phyloP scores from a whole-genome alignment of 2,888 invertebrate species.

The Lochmaea crataegi region DNA sequence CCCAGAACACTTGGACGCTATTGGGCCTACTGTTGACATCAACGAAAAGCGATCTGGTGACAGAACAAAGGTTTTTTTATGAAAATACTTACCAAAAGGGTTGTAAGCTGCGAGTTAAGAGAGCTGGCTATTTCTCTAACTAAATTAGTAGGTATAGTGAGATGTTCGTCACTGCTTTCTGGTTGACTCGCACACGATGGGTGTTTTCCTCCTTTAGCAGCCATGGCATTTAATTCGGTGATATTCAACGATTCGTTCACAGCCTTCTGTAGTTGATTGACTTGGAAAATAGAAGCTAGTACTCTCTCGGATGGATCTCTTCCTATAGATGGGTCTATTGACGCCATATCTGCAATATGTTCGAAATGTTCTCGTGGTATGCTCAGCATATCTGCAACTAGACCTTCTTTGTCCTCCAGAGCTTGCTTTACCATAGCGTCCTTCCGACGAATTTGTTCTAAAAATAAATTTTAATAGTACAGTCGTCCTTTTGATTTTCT shows the following conservation, averaged over 20 bases:
- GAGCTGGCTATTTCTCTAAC: slow-evolving; percentile 74
- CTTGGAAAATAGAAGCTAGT: slow-evolving; percentile 74
- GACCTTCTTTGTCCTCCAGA: slow-evolving; percentile 77
- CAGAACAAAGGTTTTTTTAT: not conserved
- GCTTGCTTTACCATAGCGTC: slow-evolving; percentile 78
- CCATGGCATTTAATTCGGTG: slow-evolving; percentile 69
- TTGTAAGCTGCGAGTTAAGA: slow-evolving; percentile 75
- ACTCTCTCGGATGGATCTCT: slow-evolving; percentile 77
- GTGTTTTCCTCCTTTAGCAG: slow-evolving; percentile 64
- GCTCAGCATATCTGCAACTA: slow-evolving; percentile 81
- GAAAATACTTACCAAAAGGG: slow-evolving; percentile 72
- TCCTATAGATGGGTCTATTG: slow-evolving; percentile 51
- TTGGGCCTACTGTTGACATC: too few species aligned
- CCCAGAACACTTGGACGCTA: too few species aligned
- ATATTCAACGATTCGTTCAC: slow-evolving; percentile 70
- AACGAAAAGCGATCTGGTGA: not conserved
- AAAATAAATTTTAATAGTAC: slow-evolving; percentile 43
- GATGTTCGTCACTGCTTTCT: slow-evolving; percentile 59
- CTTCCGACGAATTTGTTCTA: slow-evolving; percentile 80
- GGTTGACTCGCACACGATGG: slow-evolving; percentile 61
- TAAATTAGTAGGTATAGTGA: slow-evolving; percentile 68
- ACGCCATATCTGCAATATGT: slow-evolving; percentile 75
- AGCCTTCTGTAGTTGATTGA: slow-evolving; percentile 68
- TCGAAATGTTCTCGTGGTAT: slow-evolving; percentile 78
- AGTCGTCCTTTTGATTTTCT: not conserved